Base-by-base conservation (phyloP, 2,113 vertebrate species). In the Platichthys flesus region DNA sequence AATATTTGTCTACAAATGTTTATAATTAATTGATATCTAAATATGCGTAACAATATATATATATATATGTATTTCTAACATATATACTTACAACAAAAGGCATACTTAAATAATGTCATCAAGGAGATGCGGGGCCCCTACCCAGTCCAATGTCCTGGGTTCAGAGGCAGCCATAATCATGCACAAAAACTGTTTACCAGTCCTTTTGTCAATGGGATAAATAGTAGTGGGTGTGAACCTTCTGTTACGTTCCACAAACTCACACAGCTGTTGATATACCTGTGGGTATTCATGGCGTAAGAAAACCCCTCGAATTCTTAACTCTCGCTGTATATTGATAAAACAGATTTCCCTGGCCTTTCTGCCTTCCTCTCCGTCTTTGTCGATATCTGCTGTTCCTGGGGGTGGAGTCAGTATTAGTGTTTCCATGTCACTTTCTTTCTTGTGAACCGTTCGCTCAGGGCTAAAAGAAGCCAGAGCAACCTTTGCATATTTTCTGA, bases 161-260 rank as follows among this genome's bases (percentile, higher is more conserved):
- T 99, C 98, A 0, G 98, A 99, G 58, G 97, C 98, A 3, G 98
- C 97, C 98, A 99, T 98, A 76, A 99, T 98, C 97, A 99, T 98
- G 94, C 98, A 99, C 97, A 99, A 97, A 91, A 99, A 99, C 91
- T 97, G 97, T 87, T 97, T 98, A 55, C 98, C 98, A 0, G 97
- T 99, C 93, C 98, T 95, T 88, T 97, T 96, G 93, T 99, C 98
- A 0, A 97, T 96, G 49, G 98, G 98, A 89, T 99, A 99, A 83
- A 99, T 99, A 76, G 97, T 98, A 74, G 97, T 99, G 69, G 98
- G 98, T 0, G 97, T 99, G 91, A 99, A 99, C 83, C 97, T 95
- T 85, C 95, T 94, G 93, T 98, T 98, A 88, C 86, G 96, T 83
- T 99, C 98, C 64, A 99, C 98, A 67, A 99, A 99, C 69, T 97